Conservation (phyloP, 2,113 vertebrate species). For the Hemiscyllium ocellatum region DNA sequence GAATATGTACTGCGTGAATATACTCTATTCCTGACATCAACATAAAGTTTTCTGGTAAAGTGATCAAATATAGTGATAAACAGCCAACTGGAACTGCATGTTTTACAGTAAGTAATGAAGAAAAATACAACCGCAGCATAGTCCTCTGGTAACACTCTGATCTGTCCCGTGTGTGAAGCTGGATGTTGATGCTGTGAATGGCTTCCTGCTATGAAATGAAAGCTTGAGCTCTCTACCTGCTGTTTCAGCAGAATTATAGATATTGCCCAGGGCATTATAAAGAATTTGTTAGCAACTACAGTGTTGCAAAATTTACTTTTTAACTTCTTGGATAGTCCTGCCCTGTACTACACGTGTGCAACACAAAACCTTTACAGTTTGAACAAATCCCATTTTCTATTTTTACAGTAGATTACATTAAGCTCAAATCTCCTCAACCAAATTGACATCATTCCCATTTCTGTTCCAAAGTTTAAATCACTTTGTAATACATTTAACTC, state of each 20-base stretch:
- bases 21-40: background rate
- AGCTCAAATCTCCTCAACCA: slow-evolving; percentile 30
- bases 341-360: background rate
- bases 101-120: slow-evolving; percentile 18
- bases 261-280: slow-evolving; percentile 19
- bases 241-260: slow-evolving; percentile 20
- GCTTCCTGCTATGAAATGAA: background rate
- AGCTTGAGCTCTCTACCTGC: background rate
- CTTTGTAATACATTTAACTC: slow-evolving; percentile 11
- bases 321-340: background rate
- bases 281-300: background rate
- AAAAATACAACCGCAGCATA: background rate
- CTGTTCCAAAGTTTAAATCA: background rate
- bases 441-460: background rate
- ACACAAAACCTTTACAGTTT: slow-evolving; percentile 9
- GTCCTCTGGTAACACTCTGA: slow-evolving; percentile 8
- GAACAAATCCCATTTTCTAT: slow-evolving; percentile 11
- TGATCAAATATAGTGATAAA: slow-evolving; percentile 8
- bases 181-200: background rate
- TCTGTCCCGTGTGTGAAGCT: background rate
- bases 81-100: background rate
- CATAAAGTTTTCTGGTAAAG: background rate
- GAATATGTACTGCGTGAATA: background rate
- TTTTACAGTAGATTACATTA: slow-evolving; percentile 30
- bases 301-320: slow-evolving; percentile 7